Percentiles rank a stretch among this genome's conserved stretches.
phyloP scores from a whole-genome alignment of 2,113 vertebrate species.

The Lagenorhynchus albirostris region DNA sequence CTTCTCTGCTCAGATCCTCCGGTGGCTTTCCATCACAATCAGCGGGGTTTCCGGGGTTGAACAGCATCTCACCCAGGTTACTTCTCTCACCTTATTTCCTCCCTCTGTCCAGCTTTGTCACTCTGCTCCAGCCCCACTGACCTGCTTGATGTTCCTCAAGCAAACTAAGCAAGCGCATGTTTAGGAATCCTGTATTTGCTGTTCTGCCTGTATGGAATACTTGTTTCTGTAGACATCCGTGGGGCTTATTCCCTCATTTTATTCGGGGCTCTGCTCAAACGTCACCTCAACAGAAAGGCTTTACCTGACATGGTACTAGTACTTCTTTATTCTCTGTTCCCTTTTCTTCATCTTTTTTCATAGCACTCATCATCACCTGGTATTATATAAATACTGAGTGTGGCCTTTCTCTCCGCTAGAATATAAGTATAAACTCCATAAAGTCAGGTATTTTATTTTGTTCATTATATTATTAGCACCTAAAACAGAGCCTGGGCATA shows the following conservation, averaged over 20 bases:
- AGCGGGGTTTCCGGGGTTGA: neutral
- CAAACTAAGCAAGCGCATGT: neutral
- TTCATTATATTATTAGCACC: neutral
- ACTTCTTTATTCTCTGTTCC: neutral
- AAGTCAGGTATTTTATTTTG: neutral
- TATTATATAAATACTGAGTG: neutral
- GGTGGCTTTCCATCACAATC: neutral
- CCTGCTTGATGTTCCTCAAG: neutral
- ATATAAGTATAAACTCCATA: neutral
- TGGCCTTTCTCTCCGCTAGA: neutral
- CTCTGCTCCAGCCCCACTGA: neutral
- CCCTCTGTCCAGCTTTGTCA: neutral
- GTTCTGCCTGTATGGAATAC: neutral
- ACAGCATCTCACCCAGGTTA: neutral
- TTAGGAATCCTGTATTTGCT: neutral
- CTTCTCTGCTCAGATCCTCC: neutral
- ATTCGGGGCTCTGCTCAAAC: neutral
- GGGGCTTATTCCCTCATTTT: neutral
- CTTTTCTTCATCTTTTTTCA: neutral
- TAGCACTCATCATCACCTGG: neutral
- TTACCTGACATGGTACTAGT: neutral
- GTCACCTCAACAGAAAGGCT: neutral
- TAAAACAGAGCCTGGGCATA: neutral
- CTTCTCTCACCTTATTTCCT: neutral
- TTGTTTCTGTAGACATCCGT: neutral